Base-by-base conservation (phyloP, 2,113 vertebrate species). In the Synchiropus splendidus region DNA sequence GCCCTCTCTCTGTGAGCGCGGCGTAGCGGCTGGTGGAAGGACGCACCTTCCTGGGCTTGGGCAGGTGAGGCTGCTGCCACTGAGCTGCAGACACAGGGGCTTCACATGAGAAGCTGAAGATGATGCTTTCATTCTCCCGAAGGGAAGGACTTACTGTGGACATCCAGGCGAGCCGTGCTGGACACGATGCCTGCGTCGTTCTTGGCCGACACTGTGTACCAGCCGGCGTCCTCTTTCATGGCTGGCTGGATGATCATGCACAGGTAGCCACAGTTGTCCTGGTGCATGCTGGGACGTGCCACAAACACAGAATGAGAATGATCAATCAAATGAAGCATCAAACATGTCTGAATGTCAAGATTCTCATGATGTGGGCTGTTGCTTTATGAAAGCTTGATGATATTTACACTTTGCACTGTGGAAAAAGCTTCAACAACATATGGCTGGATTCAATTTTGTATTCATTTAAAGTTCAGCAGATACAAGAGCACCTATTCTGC, bases 171-270 rank as follows among this genome's bases (percentile, higher is more conserved):
- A 48, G 95, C 95, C 0, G 94, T 98, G 63, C 90, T 97, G 38
- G 94, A 99, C 13, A 97, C 87, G 17, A 99, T 98, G 39, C 95
- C 95, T 0, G 95, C 94, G 10, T 97, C 95, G 0, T 98, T 99
- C 83, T 98, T 99, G 55, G 95, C 95, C 0, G 95, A 98, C 31
- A 97, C 92, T 0, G 95, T 99, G 41, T 97, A 99, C 95, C 95
- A 98, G 12, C 93, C 94, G 0, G 92, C 93, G 2, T 98, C 95
- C 39, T 97, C 95, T 53, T 97, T 97, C 31, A 86, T 80, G 59
- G 93, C 85, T 13, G 92, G 92, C 79, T 98, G 94, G 77, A 99
- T 92, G 64, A 98, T 91, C 88, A 98, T 92, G 70, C 94, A 99
- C 55, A 97, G 83, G 82, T 97, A 97, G 61, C 94, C 95, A 0